These are phyloP conservation scores for Stegodyphus mimosarum DNA, from an alignment of 1,140 invertebrate genomes.

Conservation along the genomic window DNA sequence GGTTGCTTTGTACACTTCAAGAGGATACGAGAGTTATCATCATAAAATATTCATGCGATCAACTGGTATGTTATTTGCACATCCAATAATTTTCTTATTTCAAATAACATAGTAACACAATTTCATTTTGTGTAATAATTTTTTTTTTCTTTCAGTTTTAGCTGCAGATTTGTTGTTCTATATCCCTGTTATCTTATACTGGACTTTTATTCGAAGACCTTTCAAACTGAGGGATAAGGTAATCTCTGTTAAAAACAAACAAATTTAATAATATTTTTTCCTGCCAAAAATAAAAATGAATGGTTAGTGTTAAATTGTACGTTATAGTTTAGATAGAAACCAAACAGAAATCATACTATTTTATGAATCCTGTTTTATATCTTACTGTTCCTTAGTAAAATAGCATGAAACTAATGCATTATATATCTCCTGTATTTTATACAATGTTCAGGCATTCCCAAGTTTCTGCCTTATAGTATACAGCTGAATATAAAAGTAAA, in stretches of 20 bases:
- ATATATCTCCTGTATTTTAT: too few relatives aligned
- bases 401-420: too few relatives aligned
- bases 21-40: slow-evolving; percentile 83
- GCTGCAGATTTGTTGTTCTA: slow-evolving; percentile 83
- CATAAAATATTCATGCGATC: slow-evolving; percentile 96
- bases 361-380: too few relatives aligned
- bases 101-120: not conserved
- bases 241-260: not conserved
- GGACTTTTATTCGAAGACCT: slow-evolving; percentile 37
- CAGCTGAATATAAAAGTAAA: too few relatives aligned
- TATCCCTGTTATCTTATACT: slow-evolving; percentile 75
- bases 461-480: too few relatives aligned
- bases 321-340: too few relatives aligned
- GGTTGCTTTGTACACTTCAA: slow-evolving; percentile 81
- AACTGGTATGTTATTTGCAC: slow-evolving; percentile 67
- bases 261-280: too few relatives aligned
- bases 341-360: too few relatives aligned
- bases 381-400: too few relatives aligned
- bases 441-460: too few relatives aligned
- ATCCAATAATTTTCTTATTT: not conserved
- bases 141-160: slow-evolving; percentile 75
- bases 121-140: slow-evolving; percentile 48
- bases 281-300: too few relatives aligned
- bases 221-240: slow-evolving; percentile 49
- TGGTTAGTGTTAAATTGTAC: too few relatives aligned